A percentile compares a stretch with the other conserved stretches of the same genome.
Evolutionary conservation across 2,797 vertebrate genomes (phyloP).

Genomic region (Oryzias sinensis): DNA sequence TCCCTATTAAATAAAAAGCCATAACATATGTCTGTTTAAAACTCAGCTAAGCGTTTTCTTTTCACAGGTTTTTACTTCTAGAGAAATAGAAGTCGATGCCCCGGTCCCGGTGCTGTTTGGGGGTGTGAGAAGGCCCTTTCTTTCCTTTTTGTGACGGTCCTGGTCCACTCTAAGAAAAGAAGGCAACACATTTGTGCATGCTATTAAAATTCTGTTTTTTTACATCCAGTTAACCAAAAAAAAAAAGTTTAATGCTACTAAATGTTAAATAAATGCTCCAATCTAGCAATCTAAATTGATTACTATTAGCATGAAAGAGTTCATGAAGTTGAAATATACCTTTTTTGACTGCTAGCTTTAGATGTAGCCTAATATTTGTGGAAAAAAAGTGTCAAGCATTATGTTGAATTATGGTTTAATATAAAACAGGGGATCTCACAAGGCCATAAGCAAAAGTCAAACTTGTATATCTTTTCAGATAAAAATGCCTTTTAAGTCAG

Average conservation of each 20-base stretch:
- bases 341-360: too few relatives aligned
- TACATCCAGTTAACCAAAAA: background rate
- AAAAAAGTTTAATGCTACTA: background rate
- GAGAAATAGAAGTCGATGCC: conserved; percentile 86
- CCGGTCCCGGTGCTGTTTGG: conserved; percentile 73
- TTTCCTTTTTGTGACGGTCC: conserved; percentile 59
- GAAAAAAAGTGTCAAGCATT: too few relatives aligned
- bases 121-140: conserved; percentile 64
- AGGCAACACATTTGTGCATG: background rate
- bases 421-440: too few relatives aligned
- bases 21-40: background rate
- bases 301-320: too few relatives aligned
- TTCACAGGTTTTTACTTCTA: conserved; percentile 70
- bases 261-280: background rate
- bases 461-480: background rate
- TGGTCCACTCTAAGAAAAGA: conserved; percentile 50
- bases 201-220: too few relatives aligned
- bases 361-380: too few relatives aligned
- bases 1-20: background rate
- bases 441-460: too few relatives aligned
- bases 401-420: too few relatives aligned
- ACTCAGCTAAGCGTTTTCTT: background rate
- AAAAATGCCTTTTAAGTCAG: background rate
- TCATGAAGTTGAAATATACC: too few relatives aligned
- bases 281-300: too few relatives aligned